Base-by-base conservation (phyloP, 2,797 vertebrate genomes). In the Selene dorsalis region DNA sequence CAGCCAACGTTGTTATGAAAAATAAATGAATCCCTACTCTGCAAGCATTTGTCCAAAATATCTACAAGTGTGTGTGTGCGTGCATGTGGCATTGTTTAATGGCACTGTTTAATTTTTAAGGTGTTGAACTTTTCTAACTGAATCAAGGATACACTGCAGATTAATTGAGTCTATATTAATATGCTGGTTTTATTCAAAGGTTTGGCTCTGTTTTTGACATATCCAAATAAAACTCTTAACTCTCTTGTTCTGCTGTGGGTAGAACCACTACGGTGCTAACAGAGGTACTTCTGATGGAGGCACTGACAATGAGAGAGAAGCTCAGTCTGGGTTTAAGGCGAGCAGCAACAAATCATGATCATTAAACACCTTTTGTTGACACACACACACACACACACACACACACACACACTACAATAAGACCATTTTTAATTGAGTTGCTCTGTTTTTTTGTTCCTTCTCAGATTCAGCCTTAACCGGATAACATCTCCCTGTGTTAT, bases 21-120 rank as follows among this genome's bases (percentile, higher is more conserved):
- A 64, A 78, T 75, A 32, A 52, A 83, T 74, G 69, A 56, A 43
- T 3, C 7, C 62, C 69, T 79, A 45, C 41, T 77, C 66, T 60
- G 24, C n/a, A 69, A 52, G 59, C 68, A 77, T 60, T 59, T 70
- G 57, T 52, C n/a, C 56, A 66, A 48, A 38, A 66, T 73, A 73
- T 62, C 64, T 55, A 67, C 52, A 73, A 53, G 61, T 70, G 61
- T 67, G 38, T 45, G 13, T 59, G 38, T 14, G n/a, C n/a, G 32
- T 56, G 52, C 20, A 77, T 41, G 52, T 48, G 59, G 45, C 30
- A 74, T 39, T 61, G 9, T 77, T 77, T 39, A 50, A 73, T 68
- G n/a, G 45, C 30, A 74, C 45, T 61, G 9, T 77, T 77, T 39
- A 50, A 73, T 68, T 74, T 61, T 77, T 45, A 65, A 64, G 18